Conservation (phyloP, 2,797 vertebrate species). For the Pantherophis alleghaniensis region DNA sequence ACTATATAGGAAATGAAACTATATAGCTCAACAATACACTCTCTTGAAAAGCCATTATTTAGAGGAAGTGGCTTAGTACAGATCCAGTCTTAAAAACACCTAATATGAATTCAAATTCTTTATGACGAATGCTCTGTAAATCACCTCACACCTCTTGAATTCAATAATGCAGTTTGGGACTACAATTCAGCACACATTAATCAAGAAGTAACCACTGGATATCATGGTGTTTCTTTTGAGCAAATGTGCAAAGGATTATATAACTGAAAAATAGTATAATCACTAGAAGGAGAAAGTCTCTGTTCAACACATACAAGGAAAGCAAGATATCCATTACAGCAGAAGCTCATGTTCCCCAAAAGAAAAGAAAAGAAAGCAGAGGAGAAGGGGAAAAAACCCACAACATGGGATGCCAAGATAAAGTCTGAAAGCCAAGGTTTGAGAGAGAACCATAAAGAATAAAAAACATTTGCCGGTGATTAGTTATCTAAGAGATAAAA, state of each 20-base stretch:
- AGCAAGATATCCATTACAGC: accelerated
- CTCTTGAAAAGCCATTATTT: not conserved
- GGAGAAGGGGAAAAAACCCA: not conserved
- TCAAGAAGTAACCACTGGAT: not conserved
- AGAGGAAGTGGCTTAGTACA: not conserved
- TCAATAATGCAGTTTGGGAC: accelerated
- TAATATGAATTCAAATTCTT: not conserved
- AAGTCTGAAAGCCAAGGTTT: not conserved
- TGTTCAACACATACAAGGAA: accelerated
- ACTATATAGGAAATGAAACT: not conserved
- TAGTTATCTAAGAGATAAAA: not conserved
- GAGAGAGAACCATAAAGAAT: not conserved
- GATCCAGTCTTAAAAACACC: not conserved
- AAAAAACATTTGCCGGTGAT: not conserved
- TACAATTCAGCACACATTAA: not conserved
- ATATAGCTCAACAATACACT: not conserved
- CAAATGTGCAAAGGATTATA: not conserved
- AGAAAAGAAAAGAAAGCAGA: too few species aligned
- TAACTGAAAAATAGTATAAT: not conserved
- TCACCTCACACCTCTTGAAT: not conserved
- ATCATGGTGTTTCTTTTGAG: too few species aligned
- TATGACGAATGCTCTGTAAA: accelerated
- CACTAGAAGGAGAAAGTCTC: not conserved
- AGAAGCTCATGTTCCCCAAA: not conserved
- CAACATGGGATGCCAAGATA: not conserved